phyloP scores from a whole-genome alignment of 2,888 invertebrate genomes.

The Drosophila fungiperda region DNA sequence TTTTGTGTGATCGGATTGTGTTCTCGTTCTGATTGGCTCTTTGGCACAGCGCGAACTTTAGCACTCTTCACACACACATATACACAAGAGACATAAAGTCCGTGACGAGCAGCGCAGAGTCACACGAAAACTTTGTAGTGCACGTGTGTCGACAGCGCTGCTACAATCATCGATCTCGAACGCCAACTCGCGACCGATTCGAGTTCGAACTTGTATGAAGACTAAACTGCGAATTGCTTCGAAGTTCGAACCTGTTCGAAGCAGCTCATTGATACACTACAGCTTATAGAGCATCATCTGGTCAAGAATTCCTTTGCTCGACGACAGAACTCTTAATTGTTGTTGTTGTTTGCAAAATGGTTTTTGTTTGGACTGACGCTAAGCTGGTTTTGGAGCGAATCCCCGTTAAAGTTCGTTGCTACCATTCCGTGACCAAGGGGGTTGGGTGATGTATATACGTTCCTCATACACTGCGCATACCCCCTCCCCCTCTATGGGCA shows the following conservation, averaged over 20 bases:
- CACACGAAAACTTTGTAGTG: neutral
- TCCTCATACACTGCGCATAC: slow-evolving; percentile 1
- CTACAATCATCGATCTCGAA: neutral
- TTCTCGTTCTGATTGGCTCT: neutral
- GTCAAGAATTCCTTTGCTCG: neutral
- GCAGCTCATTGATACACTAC: neutral
- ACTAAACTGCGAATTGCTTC: neutral
- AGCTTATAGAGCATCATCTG: neutral
- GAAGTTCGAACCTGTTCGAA: neutral
- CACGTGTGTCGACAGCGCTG: neutral
- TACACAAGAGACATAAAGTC: neutral
- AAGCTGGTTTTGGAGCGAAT: slow-evolving; percentile 61
- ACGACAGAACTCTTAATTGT: neutral
- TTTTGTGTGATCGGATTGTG: neutral
- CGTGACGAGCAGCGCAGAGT: neutral
- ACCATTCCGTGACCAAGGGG: slow-evolving; percentile 11
- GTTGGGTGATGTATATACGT: neutral
- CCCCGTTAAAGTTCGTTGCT: slow-evolving; percentile 65
- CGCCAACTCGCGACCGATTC: neutral
- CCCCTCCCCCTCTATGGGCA: neutral
- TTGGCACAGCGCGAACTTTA: neutral
- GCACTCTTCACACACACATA: neutral
- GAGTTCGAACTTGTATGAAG: neutral
- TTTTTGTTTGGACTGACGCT: slow-evolving; percentile 64
- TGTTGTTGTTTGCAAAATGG: slow-evolving; percentile 51